These are phyloP conservation scores for Drosophila melanica DNA, from an alignment of 1,140 invertebrate genomes.

Conservation along the genomic window DNA sequence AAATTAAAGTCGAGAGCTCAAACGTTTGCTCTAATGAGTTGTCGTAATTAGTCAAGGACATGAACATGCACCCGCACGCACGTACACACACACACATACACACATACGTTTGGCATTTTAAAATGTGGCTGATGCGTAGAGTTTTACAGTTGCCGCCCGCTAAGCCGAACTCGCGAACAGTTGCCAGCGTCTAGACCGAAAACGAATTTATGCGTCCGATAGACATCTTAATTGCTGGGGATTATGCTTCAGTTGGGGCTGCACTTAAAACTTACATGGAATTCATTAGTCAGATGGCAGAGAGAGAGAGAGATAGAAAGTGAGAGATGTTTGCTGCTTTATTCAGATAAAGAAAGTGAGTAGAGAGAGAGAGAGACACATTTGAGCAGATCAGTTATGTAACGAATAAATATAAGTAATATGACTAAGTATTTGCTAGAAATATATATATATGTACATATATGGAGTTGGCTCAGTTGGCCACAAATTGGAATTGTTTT, in stretches of 20 bases:
- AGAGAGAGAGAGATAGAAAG: background rate
- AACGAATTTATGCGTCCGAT: conserved; percentile 56
- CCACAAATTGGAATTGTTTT: conserved; percentile 44
- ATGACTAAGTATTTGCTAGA: conserved; percentile 41
- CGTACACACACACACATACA: conserved; percentile 1
- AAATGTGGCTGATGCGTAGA: conserved; percentile 33
- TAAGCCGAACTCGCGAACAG: conserved; percentile 25
- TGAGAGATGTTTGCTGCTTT: conserved; percentile 45
- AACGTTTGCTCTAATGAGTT: conserved; percentile 35
- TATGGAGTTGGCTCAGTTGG: conserved; percentile 30
- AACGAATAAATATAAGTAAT: conserved; percentile 29
- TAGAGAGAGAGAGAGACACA: conserved; percentile 1
- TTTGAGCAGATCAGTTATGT: conserved; percentile 20
- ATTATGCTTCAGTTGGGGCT: conserved; percentile 59
- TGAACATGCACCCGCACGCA: conserved; percentile 14
- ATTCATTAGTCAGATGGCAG: conserved; percentile 42
- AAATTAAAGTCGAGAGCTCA: background rate
- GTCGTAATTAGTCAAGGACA: conserved; percentile 59
- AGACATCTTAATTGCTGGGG: conserved; percentile 71
- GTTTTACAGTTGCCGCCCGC: conserved; percentile 30
- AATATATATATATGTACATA: conserved; percentile 12
- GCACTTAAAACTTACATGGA: conserved; percentile 36
- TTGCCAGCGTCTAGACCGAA: conserved; percentile 61
- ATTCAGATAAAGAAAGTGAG: conserved; percentile 27
- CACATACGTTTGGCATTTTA: conserved; percentile 11